These are phyloP conservation scores for Paramormyrops hopkinsi DNA, from an alignment of 2,797 vertebrate species.

Conservation along the genomic window DNA sequence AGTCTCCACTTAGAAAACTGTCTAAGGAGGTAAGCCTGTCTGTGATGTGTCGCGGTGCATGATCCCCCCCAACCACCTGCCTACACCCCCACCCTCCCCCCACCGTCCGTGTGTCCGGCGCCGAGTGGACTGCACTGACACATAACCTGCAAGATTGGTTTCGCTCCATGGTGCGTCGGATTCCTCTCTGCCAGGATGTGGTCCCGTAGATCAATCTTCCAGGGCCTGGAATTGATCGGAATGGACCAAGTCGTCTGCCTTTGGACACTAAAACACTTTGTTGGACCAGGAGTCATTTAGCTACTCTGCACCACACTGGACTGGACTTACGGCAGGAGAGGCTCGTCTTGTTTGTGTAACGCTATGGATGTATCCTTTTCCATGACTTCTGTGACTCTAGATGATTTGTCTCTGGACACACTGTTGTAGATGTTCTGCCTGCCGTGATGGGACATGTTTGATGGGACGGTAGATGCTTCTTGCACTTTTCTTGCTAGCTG, in stretches of 20 bases:
- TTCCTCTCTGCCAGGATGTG: neutral
- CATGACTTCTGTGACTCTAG: neutral
- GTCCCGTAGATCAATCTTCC: neutral
- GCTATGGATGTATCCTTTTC: neutral
- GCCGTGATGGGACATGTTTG: neutral
- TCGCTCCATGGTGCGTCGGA: neutral
- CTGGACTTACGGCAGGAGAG: neutral
- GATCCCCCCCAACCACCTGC: slow-evolving; percentile 29
- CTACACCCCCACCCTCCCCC: neutral
- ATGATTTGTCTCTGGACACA: neutral
- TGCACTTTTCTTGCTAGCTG: neutral
- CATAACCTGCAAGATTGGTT: neutral
- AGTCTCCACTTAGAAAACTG: slow-evolving; percentile 88
- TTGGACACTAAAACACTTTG: slow-evolving; percentile 13
- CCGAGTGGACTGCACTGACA: neutral
- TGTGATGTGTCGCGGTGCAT: slow-evolving; percentile 34
- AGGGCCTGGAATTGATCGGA: slow-evolving; percentile 38
- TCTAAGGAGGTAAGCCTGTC: slow-evolving; percentile 87
- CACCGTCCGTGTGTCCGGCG: neutral
- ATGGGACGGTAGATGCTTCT: neutral
- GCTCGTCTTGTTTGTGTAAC: neutral
- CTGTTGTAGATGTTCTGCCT: neutral
- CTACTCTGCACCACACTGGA: neutral
- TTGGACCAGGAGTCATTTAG: neutral
- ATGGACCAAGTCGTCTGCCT: slow-evolving; percentile 25